Base-by-base conservation (phyloP, 2,113 vertebrate species). In the Atractosteus spatula region DNA sequence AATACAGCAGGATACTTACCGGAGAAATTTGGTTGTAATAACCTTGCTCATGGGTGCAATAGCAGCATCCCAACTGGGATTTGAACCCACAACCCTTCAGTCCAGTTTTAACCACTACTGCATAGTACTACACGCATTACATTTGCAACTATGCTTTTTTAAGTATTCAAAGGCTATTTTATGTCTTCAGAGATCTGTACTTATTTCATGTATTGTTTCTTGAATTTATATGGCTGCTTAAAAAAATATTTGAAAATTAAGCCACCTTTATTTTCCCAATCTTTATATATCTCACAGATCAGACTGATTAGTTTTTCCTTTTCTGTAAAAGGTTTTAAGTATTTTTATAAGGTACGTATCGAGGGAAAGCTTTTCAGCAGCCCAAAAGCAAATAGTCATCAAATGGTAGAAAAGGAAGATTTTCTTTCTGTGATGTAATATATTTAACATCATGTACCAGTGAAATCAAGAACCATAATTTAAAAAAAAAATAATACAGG, bases 151-250 rank as follows among this genome's bases (percentile, higher is more conserved):
- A 29, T 29, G 29, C 29, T 29, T 51, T 51, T 51, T 75, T 78
- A 70, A 56, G 72, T 73, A 72, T 77, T 77, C 75, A 74, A 67
- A 71, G 44, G 47, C 45, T 42, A 72, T 77, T 55, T 77, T 66
- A 79, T 74, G 62, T 76, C 74, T 77, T 76, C 77, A 71, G 62
- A 69, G 74, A 79, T 51, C 73, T 73, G 42, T 69, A 76, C 74
- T 51, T 51, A 51, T 10, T 10, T 51, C 47, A 10, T 5, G 47
- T 51, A n/a, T 3, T 66, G 10, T 45, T 66, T 13, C 64, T n/a
- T 44, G 16, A 45, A 45, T 66, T 43, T 3, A 41, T 45, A 5
- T 66, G 43, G 43, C 64, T 45, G 43, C 12, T 66, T n/a, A 66
- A 44, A 66, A 45, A 4, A 29, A 29, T 29, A 29, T 29, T 29